Base-by-base conservation (phyloP, 2,113 vertebrate genomes). In the Spea bombifrons region DNA sequence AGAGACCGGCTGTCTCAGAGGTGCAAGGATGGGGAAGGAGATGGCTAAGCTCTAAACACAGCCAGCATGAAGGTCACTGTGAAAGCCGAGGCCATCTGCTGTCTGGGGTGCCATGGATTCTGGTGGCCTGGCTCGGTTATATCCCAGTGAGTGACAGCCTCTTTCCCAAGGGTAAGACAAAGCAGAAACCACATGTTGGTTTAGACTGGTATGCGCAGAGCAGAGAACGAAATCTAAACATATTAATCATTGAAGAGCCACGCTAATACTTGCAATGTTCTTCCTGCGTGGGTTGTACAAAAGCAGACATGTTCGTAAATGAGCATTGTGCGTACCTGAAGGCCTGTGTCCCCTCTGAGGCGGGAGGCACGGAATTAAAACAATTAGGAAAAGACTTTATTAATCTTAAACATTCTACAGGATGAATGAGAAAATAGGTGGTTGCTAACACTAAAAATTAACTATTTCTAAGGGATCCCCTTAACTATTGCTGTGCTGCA, bases 61-160 rank as follows among this genome's bases (percentile, higher is more conserved):
- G 80, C 80, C 83, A 86, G 83, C 86, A 86, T 83, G 86, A 86
- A 55, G 86, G 86, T 79, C 71, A 75, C 65, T 81, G 52, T 79
- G 71, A 81, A 74, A 74, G 78, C 78, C 81, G 77, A 83, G 65
- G 77, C 50, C 59, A 82, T 85, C 81, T 84, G 63, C 84, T 78
- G 74, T 72, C 53, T 83, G 84, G 30, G 55, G 74, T 78, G 64
- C 81, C 81, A 87, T 86, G 81, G 86, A 86, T 86, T 80, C 78
- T 80, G 71, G 78, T 80, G 78, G 71, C 71, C 78, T 74, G 71
- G 78, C 78, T 59, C 44, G 55, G 52, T 63, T 16, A 30, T 73
- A 68, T 80, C 78, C 78, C 78, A 80, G 43, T 68, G 64, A 68
- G 78, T 74, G 78, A 80, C 78, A 74, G 70, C 59, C n/a, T 67